phyloP scores from a whole-genome alignment of 2,888 invertebrate species.

The Cyclophora punctaria region DNA sequence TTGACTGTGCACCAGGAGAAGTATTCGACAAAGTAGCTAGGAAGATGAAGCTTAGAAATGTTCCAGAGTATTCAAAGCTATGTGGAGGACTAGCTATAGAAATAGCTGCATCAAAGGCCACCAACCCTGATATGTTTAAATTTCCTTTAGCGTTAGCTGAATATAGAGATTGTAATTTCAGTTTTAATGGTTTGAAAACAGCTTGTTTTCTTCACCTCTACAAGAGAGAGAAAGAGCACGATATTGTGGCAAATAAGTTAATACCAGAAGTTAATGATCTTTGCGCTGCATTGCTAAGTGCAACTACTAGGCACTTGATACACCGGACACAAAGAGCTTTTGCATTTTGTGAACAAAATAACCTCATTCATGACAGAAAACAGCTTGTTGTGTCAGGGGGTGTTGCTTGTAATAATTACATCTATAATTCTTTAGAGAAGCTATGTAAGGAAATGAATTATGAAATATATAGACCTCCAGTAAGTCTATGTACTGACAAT shows the following conservation, averaged over 20 bases:
- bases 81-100: slow-evolving; percentile 94
- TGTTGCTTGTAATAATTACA: slow-evolving; percentile 94
- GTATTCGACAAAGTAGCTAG: slow-evolving; percentile 94
- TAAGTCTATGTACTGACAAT: slow-evolving; percentile 95
- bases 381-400: slow-evolving; percentile 93
- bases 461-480: slow-evolving; percentile 83
- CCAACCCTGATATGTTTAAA: slow-evolving; percentile 79
- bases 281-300: slow-evolving; percentile 88
- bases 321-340: slow-evolving; percentile 91
- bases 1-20: slow-evolving; percentile 95
- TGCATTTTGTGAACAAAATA: slow-evolving; percentile 78
- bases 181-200: slow-evolving; percentile 90
- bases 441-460: slow-evolving; percentile 81
- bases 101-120: slow-evolving; percentile 81
- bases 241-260: slow-evolving; percentile 78
- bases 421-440: slow-evolving; percentile 80
- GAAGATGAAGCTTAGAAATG: slow-evolving; percentile 85
- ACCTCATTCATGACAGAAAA: slow-evolving; percentile 80
- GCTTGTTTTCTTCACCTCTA: slow-evolving; percentile 71
- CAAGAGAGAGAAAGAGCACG: slow-evolving; percentile 75
- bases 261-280: slow-evolving; percentile 87
- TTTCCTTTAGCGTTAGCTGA: slow-evolving; percentile 79
- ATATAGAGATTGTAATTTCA: slow-evolving; percentile 90
- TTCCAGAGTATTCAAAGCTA: slow-evolving; percentile 82
- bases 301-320: slow-evolving; percentile 84